Percentiles rank a stretch among this genome's conserved stretches.
Evolutionary conservation across 2,113 vertebrate species (phyloP).

Genomic region (Meleagris gallopavo): DNA sequence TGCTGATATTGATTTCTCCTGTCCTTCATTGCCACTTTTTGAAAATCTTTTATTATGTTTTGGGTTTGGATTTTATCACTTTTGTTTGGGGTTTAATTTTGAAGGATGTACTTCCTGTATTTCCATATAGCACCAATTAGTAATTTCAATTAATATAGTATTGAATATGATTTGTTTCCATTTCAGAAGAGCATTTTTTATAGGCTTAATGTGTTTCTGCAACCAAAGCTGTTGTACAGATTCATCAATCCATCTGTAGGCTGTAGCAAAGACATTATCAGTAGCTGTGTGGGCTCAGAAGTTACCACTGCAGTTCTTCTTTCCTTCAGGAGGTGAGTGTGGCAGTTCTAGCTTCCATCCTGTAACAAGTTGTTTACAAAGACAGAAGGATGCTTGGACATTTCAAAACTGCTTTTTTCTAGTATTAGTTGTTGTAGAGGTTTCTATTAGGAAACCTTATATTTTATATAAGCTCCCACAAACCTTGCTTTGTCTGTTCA

Average conservation of each 20-base stretch:
- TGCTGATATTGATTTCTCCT: not conserved
- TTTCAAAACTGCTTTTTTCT: conserved; percentile 16
- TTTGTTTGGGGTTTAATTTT: not conserved
- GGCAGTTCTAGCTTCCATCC: not conserved
- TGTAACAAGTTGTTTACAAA: not conserved
- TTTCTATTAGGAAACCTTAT: not conserved
- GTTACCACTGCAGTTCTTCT: rapidly evolving
- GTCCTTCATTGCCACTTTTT: not conserved
- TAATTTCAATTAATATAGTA: not conserved
- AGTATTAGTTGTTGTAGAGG: not conserved
- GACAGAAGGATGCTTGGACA: not conserved
- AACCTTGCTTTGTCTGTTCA: conserved; percentile 19
- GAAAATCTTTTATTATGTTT: not conserved
- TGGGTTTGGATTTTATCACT: not conserved
- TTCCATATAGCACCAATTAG: not conserved
- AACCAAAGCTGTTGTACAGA: not conserved
- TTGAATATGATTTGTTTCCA: not conserved
- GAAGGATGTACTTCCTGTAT: not conserved
- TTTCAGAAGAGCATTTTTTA: not conserved
- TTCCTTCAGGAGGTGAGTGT: not conserved
- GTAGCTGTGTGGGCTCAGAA: not conserved
- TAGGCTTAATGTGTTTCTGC: not conserved
- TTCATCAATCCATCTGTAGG: rapidly evolving
- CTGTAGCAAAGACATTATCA: not conserved
- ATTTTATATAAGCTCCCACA: conserved; percentile 22